Percentiles rank a stretch among this genome's conserved stretches.
Conservation (phyloP, 2,888 invertebrate species). For the Poecilus cupreus region DNA sequence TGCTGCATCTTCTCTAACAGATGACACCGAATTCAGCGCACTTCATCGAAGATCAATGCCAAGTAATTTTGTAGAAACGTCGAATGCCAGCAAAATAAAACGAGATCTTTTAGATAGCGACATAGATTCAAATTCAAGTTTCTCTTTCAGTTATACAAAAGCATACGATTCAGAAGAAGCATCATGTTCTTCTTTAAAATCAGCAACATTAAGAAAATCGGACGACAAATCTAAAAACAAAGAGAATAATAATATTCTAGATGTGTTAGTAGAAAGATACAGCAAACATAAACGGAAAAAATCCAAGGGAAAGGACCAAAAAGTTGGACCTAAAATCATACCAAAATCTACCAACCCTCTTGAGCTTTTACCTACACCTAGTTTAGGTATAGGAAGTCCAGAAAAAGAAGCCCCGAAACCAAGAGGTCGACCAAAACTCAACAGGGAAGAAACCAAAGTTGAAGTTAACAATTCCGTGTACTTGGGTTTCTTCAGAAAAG, state of each 20-base stretch:
- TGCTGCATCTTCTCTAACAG: slow-evolving; percentile 79
- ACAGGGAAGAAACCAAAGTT: slow-evolving; percentile 72
- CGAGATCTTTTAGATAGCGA: slow-evolving; percentile 77
- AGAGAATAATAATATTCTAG: slow-evolving; percentile 78
- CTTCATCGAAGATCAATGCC: slow-evolving; percentile 34
- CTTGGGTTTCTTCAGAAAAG: slow-evolving; percentile 80
- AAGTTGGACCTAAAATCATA: slow-evolving; percentile 75
- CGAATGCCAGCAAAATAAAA: slow-evolving; percentile 67
- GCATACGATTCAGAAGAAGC: slow-evolving; percentile 82
- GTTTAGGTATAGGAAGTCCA: slow-evolving; percentile 71
- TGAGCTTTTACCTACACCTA: slow-evolving; percentile 81
- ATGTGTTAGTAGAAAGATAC: slow-evolving; percentile 80
- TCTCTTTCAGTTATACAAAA: slow-evolving; percentile 74
- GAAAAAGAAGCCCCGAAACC: slow-evolving; percentile 44
- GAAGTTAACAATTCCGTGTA: slow-evolving; percentile 77
- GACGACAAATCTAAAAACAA: slow-evolving; percentile 68
- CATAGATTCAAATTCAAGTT: slow-evolving; percentile 81
- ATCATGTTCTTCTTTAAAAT: slow-evolving; percentile 80
- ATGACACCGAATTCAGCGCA: slow-evolving; percentile 68
- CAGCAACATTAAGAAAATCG: slow-evolving; percentile 71
- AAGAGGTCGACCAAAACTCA: slow-evolving; percentile 62
- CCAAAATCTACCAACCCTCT: slow-evolving; percentile 75
- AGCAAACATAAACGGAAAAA: slow-evolving; percentile 76
- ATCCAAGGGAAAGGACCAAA: slow-evolving; percentile 76
- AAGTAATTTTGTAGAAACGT: slow-evolving; percentile 13